These are phyloP conservation scores for Disparrhopalites patrizii DNA, from an alignment of 2,888 invertebrate species.

Conservation along the genomic window DNA sequence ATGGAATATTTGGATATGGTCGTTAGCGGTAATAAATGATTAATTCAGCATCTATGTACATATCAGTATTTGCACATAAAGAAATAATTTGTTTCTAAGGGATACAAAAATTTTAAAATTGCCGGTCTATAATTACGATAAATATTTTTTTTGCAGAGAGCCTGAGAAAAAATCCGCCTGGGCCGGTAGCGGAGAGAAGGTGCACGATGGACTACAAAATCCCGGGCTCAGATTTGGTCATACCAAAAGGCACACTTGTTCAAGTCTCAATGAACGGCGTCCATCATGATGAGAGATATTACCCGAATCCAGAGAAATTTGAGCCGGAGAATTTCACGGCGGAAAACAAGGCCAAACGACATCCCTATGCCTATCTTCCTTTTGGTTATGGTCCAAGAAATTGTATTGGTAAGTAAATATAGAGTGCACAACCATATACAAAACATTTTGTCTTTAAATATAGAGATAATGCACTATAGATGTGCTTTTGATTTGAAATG, in stretches of 20 bases:
- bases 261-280: constrained; percentile 59
- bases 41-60: no score
- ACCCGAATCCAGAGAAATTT: constrained; percentile 58
- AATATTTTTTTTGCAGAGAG: constrained; percentile 54
- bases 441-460: no score
- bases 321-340: constrained; percentile 61
- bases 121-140: no score
- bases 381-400: constrained; percentile 61
- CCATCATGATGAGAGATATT: constrained; percentile 59
- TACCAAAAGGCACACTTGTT: constrained; percentile 57
- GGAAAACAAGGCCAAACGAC: constrained; percentile 57
- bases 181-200: constrained; percentile 51
- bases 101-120: no score
- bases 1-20: constrained; percentile 27
- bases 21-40: constrained; percentile 19
- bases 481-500: no score
- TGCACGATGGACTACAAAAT: constrained; percentile 55
- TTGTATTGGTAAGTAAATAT: constrained; percentile 62
- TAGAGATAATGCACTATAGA: no score
- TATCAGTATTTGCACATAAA: no score
- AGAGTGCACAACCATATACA: no score
- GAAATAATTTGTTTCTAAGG: no score
- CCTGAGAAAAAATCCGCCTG: constrained; percentile 55
- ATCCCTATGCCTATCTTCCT: constrained; percentile 56
- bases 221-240: constrained; percentile 54